Evolutionary conservation across 2,888 invertebrate species (phyloP), one percentile per base, ranked within the genome.

Genomic region (Rotaria macrura): DNA sequence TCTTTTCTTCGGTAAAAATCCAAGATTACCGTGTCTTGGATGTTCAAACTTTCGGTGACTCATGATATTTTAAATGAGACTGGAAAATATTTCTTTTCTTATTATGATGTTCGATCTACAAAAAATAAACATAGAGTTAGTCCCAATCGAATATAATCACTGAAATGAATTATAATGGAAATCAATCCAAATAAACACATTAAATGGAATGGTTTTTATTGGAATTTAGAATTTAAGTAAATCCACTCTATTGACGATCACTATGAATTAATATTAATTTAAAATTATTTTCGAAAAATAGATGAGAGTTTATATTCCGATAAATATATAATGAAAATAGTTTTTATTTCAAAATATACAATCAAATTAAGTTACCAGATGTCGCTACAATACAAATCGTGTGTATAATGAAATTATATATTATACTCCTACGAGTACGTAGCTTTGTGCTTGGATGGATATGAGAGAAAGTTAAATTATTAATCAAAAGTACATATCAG

Each of bases 1-100:
- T 89, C 99, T 94, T 92, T 99, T 99, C 93, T 97, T 98, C 90
- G 99, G 99, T 92, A 97, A 95, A 93, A 99, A 99, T 89, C 97
- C 98, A 95, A 99, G 96, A 86, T 97, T 98, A 90, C 99, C 99
- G 94, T 99, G 99, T 89, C 99, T 95, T 89, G 99, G 99, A 83
- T 98, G 98, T 91, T 97, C 97, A 92, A 99, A 99, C 92, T 99
- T 99, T 91, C 99, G 94, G 93, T 99, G 99, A 92, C 98, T 98
- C 99, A 79, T 79, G 65, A 29, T 65, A 5, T 34, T 29, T 65
- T 65, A 65, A 17, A 65, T 38, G 65, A 65, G 65, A 65, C 17
- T 29, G 17, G 1, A 65, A 47, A 47, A 17, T 65, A 65, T 65
- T 14, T 34, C 5, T 23, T 6, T 52, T 6, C 23, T 52, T 52